Evolutionary conservation across 2,888 invertebrate species (phyloP).

Genomic region (Muscina levida): DNA sequence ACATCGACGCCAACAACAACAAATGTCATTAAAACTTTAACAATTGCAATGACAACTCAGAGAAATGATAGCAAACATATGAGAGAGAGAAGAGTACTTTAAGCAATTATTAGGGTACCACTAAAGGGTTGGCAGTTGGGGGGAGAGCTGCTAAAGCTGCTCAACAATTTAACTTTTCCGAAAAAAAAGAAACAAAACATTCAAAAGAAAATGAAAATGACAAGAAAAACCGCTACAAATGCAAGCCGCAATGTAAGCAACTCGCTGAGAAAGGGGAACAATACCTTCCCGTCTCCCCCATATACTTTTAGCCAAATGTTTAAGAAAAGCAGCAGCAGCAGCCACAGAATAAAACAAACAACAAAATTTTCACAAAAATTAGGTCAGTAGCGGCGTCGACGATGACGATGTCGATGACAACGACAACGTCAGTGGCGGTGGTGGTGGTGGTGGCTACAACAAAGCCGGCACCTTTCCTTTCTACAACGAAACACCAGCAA

Average conservation of each 20-base stretch:
- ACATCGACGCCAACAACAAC: not conserved
- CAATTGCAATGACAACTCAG: conserved; percentile 46
- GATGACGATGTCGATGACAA: conserved; percentile 6
- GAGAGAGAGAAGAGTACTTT: conserved; percentile 24
- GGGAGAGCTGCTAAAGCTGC: not conserved
- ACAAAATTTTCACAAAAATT: conserved; percentile 47
- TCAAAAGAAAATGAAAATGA: not conserved
- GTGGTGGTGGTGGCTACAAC: conserved; percentile 41
- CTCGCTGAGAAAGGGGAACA: not conserved
- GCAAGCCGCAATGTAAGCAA: not conserved
- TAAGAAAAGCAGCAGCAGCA: not conserved
- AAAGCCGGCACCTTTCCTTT: conserved; percentile 46
- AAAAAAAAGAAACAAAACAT: conserved; percentile 3
- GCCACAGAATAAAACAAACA: not conserved
- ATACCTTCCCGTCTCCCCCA: not conserved
- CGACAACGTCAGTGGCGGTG: conserved; percentile 36
- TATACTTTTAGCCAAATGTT: not conserved
- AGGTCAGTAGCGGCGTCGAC: conserved; percentile 57
- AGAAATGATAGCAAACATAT: conserved; percentile 50
- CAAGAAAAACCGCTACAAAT: not conserved
- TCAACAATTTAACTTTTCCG: conserved; percentile 7
- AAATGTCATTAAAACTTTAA: conserved; percentile 19
- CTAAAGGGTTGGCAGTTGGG: not conserved
- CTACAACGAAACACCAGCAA: not conserved
- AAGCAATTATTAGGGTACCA: not conserved